Evolutionary conservation across 1,140 invertebrate species (phyloP), one percentile per base, ranked within the genome.

Genomic region (Dendroctonus valens): DNA sequence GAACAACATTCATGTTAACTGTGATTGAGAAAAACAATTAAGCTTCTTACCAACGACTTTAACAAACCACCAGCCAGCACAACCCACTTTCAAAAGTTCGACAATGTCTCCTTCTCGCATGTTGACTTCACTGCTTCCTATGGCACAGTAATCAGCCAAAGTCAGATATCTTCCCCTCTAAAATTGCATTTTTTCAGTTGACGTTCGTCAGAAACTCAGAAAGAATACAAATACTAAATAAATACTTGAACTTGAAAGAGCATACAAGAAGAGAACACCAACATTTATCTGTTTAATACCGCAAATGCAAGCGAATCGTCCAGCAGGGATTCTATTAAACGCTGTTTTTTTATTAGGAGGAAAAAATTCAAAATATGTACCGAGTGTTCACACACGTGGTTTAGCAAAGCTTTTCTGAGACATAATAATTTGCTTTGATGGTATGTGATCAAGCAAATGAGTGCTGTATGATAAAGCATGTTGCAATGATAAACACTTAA

Each of bases 1-100:
- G 7, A 73, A 70, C 59, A 9, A 8, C 50, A 8, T 14, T n/a
- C 9, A 52, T 52, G 50, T 52, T 52, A 52, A 12, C 15, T n/a
- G 1, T n/a, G 5, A 54, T 26, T 41, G 5, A 12, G 6, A 37
- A 7, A 9, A 12, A 40, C 41, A 12, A 7, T 40, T n/a, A 5
- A 64, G 11, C 39, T 64, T 76, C 79, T 81, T 82, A 89, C 89
- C 87, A 72, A 91, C 80, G 11, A 91, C 83, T 72, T 91, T 89
- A 68, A 96, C 92, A 83, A 92, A 96, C 94, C 94, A 97, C 95
- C 95, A 97, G 50, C 95, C 94, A 65, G 93, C 93, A 79, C 91
- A 94, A 65, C 94, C 94, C 49, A 94, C 89, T 81, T 95, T 94
- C 37, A 94, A 81, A 51, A 97, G 82, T 77, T 95, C 92, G 65